Evolutionary conservation across 1,140 invertebrate genomes (phyloP), one percentile per base, ranked within the genome.

Genomic region (Pseudoatta argentina): DNA sequence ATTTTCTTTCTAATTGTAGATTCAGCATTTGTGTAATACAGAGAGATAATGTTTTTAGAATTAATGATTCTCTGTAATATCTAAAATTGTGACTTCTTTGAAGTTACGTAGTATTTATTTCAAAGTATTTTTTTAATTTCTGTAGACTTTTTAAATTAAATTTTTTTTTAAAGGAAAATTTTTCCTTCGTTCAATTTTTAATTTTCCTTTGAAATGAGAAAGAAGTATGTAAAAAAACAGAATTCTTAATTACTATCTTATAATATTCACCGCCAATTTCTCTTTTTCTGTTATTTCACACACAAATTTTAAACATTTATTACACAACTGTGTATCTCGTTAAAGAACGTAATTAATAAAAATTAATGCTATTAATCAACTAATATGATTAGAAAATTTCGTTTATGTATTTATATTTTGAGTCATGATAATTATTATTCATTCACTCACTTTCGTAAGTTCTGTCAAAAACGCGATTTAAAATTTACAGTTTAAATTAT

Each of bases 31-130:
- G n/a, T 24, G 16, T 55, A 34, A 12, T 21, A 57, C 12, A 57
- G n/a, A 73, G 18, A 34, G 18, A 73, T 73, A 16, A 48, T 59
- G 5, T 57, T 39, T 57, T 75, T 18, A n/a, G 16, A 44, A 77
- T 63, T 63, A 48, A 63, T 44, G 8, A 63, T 77, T 51, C 16
- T 64, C 27, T 66, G 3, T 12, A 51, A 78, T 48, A 51, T 51
- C 12, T 48, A 12, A 78, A 30, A 78, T 69, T 66, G 6, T 18
- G 30, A 34, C 30, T 34, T 66, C 3, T 78, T 78, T 64, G 24
- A 48, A 61, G 8, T 10, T 3, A 16, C n/a, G 16, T 2, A 44
- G 39, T 76, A 8, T 51, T 66, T 4, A 8, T 30, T 64, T 77
- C 2, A 16, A 39, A 34, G 0, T 39, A 14, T 7, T 39, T 1